phyloP scores from a whole-genome alignment of 2,113 vertebrate species.

The Spea multiplicata region DNA sequence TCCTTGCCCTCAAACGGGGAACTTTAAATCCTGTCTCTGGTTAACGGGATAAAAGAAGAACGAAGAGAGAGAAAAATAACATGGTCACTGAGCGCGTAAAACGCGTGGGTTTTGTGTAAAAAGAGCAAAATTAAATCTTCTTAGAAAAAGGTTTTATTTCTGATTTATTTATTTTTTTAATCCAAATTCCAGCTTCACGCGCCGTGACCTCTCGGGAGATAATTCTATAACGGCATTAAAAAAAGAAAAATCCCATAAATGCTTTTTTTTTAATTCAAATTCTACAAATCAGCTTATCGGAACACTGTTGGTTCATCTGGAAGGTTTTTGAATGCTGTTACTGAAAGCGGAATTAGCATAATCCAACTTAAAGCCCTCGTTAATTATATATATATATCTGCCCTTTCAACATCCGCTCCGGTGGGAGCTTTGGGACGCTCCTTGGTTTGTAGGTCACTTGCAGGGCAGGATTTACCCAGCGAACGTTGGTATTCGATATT shows the following conservation, averaged over 20 bases:
- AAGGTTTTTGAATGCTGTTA: slow-evolving; percentile 58
- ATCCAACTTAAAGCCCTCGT: slow-evolving; percentile 63
- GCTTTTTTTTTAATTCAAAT: slow-evolving; percentile 57
- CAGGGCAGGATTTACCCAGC: slow-evolving; percentile 56
- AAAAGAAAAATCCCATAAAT: slow-evolving; percentile 51
- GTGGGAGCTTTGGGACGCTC: slow-evolving; percentile 54
- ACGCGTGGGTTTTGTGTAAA: slow-evolving; percentile 48
- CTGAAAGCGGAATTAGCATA: slow-evolving; percentile 63
- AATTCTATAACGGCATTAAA: slow-evolving; percentile 58
- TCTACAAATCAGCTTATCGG: slow-evolving; percentile 60
- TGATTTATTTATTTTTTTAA: slow-evolving; percentile 8
- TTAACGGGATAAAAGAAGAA: slow-evolving; percentile 37
- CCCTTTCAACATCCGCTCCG: slow-evolving; percentile 61
- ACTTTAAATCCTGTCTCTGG: slow-evolving; percentile 1
- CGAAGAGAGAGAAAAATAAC: slow-evolving; percentile 33
- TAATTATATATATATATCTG: slow-evolving; percentile 61
- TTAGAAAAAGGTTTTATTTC: slow-evolving; percentile 45
- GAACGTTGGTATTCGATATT: slow-evolving; percentile 45
- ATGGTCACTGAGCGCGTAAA: slow-evolving; percentile 34
- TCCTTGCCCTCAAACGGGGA: background rate
- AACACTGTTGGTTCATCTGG: slow-evolving; percentile 63
- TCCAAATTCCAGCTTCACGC: slow-evolving; percentile 49
- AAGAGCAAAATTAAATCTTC: background rate
- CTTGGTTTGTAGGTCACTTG: slow-evolving; percentile 57
- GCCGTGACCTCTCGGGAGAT: slow-evolving; percentile 57